These are phyloP conservation scores for Xenopus tropicalis DNA, from an alignment of 2,113 vertebrate species.

Conservation along the genomic window UCB_Xtro_10.0 CM004444.2:135270501-135271000, in stretches of 20 bases:
- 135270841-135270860: not conserved
- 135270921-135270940: not conserved
- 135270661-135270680: constrained; percentile 25
- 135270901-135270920: not conserved
- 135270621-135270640: constrained; percentile 44
- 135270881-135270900: not conserved
- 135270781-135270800: not conserved
- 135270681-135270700: constrained; percentile 33
- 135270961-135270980: too few relatives aligned
- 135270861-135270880: not conserved
- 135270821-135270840: not conserved
- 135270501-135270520: constrained; percentile 42
- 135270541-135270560: constrained; percentile 45
- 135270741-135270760: not conserved
- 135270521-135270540: constrained; percentile 40
- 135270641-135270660: constrained; percentile 36
- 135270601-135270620: constrained; percentile 41
- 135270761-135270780: not conserved
- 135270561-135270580: constrained; percentile 45
- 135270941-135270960: not conserved
- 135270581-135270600: constrained; percentile 43
- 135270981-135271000: too few relatives aligned
- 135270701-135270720: not conserved
- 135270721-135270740: not conserved
- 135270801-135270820: not conserved